A percentile compares a stretch with the other conserved stretches of the same genome.
Conservation (phyloP, 2,888 invertebrate species). For the Amphipyra tragopoginis region DNA sequence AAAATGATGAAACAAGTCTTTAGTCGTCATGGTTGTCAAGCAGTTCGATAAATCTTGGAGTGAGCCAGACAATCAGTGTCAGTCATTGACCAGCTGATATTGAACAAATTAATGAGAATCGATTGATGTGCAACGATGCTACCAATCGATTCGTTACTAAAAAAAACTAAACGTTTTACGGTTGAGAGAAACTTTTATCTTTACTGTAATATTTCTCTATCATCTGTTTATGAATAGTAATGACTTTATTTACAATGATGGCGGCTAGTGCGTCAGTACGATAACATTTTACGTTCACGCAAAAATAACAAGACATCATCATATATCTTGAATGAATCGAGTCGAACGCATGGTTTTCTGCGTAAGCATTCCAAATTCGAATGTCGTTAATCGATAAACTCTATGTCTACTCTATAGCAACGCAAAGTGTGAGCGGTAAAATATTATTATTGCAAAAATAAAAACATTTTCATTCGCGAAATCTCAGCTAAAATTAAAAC, state of each 20-base stretch:
- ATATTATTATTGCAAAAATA: constrained; percentile 30
- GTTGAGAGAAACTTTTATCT: constrained; percentile 18
- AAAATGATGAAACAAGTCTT: constrained; percentile 56
- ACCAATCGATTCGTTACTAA: constrained; percentile 45
- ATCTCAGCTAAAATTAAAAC: constrained; percentile 66
- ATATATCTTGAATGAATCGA: constrained; percentile 9
- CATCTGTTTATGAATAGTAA: constrained; percentile 23
- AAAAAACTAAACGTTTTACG: constrained; percentile 24
- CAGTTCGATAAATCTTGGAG: constrained; percentile 43
- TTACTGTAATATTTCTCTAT: constrained; percentile 14
- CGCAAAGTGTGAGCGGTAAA: constrained; percentile 15
- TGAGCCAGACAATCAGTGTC: constrained; percentile 51
- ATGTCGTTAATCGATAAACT: constrained; percentile 38
- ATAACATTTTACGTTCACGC: constrained; percentile 29
- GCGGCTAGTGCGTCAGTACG: constrained; percentile 16
- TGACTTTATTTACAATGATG: constrained; percentile 37
- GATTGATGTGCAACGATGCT: constrained; percentile 50
- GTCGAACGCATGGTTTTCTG: not conserved
- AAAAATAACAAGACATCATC: constrained; percentile 13
- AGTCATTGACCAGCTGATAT: constrained; percentile 54
- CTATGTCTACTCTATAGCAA: too few species aligned
- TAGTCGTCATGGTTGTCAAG: constrained; percentile 49
- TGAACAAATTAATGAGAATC: constrained; percentile 50
- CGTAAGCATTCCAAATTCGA: constrained; percentile 6
- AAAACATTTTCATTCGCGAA: constrained; percentile 55